Base-by-base conservation (phyloP, 2,113 vertebrate genomes). In the Phoenicopterus ruber region DNA sequence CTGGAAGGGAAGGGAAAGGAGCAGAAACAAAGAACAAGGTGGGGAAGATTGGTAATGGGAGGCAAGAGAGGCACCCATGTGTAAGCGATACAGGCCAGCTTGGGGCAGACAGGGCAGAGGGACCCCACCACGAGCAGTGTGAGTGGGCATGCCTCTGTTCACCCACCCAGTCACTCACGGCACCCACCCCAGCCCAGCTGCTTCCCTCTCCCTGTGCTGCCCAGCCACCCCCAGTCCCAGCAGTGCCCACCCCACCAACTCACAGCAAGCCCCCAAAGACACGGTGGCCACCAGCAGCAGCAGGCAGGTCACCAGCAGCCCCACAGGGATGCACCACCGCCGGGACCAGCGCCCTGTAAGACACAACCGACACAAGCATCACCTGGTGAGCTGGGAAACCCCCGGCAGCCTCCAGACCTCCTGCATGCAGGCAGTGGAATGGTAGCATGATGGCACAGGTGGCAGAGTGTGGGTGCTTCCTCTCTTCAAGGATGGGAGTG, bases 231-330 rank as follows among this genome's bases (percentile, higher is more conserved):
- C 19, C 36, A 25, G 6, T 26, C 61, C 38, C 34, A 47, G 3
- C 17, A 24, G 9, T 65, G 19, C 26, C 63, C 54, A 49, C 17
- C 8, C 29, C 26, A 12, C 11, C 1, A 0, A 94, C 95, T 96
- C 73, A 96, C 95, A 96, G 78, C 77, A 94, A 65, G 19, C 40
- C 4, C 94, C 95, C 49, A 96, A n/a, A 17, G 69, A 22, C 31
- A 92, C 32, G 2, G 86, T 69, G 63, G 67, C 25, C 58, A 90
- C 86, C 73, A 95, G 59, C 44, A 96, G 77, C 52, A 96, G 58
- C 32, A 95, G 54, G 20, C 67, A 93, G 10, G 18, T 38, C 61
- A 25, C 50, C 50, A 93, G 36, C 40, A 97, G 34, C 16, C 71
- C 49, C 50, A 61, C 28, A 61, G 31, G 34, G 34, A 91, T 15